A percentile compares a stretch with the other conserved stretches of the same genome.
phyloP scores from a whole-genome alignment of 2,797 vertebrate species.

The Hoplostethus mediterraneus region DNA sequence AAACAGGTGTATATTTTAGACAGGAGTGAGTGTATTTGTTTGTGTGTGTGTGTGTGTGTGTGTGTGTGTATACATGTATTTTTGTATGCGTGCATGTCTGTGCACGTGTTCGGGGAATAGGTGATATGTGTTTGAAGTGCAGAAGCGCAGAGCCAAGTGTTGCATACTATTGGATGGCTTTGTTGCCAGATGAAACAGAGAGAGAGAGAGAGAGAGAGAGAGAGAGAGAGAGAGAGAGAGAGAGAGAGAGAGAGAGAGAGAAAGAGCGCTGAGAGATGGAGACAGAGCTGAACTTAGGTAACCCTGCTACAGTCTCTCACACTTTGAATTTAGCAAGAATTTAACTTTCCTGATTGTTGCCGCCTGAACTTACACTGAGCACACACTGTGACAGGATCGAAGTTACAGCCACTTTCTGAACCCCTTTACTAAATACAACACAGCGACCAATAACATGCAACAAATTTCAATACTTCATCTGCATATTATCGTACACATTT shows the following conservation, averaged over 20 bases:
- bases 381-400: slow-evolving; percentile 39
- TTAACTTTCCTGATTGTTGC: slow-evolving; percentile 65
- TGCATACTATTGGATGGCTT: slow-evolving; percentile 69
- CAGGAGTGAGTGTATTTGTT: slow-evolving; percentile 31
- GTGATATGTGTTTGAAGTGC: slow-evolving; percentile 69
- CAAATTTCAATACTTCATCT: not conserved
- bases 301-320: slow-evolving; percentile 62
- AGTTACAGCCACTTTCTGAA: slow-evolving; percentile 31
- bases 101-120: slow-evolving; percentile 64
- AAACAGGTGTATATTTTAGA: slow-evolving; percentile 55
- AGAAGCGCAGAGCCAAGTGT: slow-evolving; percentile 62
- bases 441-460: not conserved
- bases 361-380: slow-evolving; percentile 50
- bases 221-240: slow-evolving; percentile 16
- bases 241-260: slow-evolving; percentile 17
- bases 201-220: slow-evolving; percentile 25
- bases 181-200: slow-evolving; percentile 76
- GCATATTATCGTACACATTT: not conserved
- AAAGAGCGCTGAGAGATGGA: slow-evolving; percentile 41
- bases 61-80: slow-evolving; percentile 28
- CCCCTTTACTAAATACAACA: slow-evolving; percentile 17
- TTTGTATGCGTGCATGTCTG: slow-evolving; percentile 46
- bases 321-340: slow-evolving; percentile 65
- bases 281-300: slow-evolving; percentile 69
- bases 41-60: slow-evolving; percentile 1